These are phyloP conservation scores for Trematomus bernacchii DNA, from an alignment of 2,797 vertebrate species.

Conservation along the genomic window DNA sequence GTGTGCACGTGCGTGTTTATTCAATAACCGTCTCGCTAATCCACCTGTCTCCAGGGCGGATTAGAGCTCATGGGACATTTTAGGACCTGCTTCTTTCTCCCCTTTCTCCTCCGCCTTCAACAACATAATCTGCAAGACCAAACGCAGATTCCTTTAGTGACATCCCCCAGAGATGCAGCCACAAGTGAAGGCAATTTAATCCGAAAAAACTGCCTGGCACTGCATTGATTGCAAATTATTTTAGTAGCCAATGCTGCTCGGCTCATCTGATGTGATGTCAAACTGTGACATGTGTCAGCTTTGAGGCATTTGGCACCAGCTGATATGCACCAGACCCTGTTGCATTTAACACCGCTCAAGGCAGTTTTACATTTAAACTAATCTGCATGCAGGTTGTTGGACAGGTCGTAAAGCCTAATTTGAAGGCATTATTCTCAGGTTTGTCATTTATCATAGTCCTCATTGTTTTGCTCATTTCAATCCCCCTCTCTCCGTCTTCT, in stretches of 20 bases:
- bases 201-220: constrained; percentile 1
- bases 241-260: constrained; percentile 1
- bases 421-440: not conserved
- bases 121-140: constrained; percentile 35
- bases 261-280: constrained; percentile 8
- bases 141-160: constrained; percentile 15
- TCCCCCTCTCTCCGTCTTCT: not conserved
- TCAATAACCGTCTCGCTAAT: constrained; percentile 59
- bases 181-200: constrained; percentile 36
- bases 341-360: not conserved
- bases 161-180: constrained; percentile 16
- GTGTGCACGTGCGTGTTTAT: constrained; percentile 9
- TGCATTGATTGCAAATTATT: constrained; percentile 18
- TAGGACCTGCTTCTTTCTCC: constrained; percentile 8
- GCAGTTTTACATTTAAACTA: not conserved
- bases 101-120: not conserved
- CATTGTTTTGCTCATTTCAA: not conserved
- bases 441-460: constrained; percentile 8
- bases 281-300: constrained; percentile 24
- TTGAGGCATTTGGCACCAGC: not conserved
- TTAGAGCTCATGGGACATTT: constrained; percentile 66
- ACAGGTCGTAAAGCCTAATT: not conserved
- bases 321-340: not conserved
- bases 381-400: constrained; percentile 3
- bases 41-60: constrained; percentile 71